Evolutionary conservation across 2,797 vertebrate genomes (phyloP).

Genomic region (Eulemur rubriventer): DNA sequence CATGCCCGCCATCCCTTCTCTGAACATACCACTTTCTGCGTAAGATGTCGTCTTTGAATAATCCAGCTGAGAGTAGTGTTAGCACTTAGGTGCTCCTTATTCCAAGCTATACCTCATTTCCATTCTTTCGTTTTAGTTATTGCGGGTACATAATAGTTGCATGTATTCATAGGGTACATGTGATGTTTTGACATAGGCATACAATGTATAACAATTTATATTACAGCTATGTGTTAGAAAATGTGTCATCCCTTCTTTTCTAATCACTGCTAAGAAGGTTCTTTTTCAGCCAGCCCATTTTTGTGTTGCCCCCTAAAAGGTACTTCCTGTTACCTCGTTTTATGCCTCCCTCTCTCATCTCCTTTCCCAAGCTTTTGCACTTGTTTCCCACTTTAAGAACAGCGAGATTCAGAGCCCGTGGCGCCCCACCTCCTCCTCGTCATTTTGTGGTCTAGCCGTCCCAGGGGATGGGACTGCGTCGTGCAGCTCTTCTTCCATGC

Average conservation of each 20-base stretch:
- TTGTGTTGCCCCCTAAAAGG: background rate
- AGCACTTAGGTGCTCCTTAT: background rate
- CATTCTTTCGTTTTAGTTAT: background rate
- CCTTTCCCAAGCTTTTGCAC: background rate
- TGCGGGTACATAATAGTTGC: background rate
- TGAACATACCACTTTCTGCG: background rate
- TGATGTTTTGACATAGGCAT: background rate
- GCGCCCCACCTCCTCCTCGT: background rate
- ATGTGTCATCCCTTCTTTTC: background rate
- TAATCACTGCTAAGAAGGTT: background rate
- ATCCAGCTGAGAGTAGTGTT: background rate
- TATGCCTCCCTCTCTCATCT: background rate
- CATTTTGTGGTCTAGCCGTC: background rate
- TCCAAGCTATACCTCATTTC: background rate
- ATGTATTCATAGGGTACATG: background rate
- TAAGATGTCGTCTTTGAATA: background rate
- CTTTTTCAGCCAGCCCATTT: background rate
- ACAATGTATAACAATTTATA: background rate
- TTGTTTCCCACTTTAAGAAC: background rate
- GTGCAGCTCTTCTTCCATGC: constrained; percentile 52
- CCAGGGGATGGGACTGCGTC: background rate
- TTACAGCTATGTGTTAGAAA: background rate
- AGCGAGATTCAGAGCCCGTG: background rate
- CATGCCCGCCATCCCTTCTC: background rate
- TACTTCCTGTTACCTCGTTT: background rate